Percentiles rank a stretch among this genome's conserved stretches.
Evolutionary conservation across 2,888 invertebrate genomes (phyloP).

Genomic region (Polydesmus complanatus): DNA sequence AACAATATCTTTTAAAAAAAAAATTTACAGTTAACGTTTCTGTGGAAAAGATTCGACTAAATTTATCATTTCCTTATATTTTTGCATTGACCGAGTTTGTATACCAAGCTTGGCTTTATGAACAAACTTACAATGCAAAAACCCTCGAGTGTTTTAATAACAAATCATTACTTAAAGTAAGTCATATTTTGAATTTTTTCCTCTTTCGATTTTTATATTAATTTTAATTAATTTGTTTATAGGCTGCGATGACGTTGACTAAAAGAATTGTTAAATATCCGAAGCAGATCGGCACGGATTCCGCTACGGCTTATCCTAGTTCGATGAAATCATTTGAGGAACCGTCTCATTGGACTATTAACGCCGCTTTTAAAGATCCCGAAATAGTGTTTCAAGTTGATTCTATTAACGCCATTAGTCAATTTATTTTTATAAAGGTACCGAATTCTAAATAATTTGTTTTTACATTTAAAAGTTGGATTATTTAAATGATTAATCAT

Average conservation of each 20-base stretch:
- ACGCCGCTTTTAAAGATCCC: constrained; percentile 57
- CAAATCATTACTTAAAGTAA: too few species aligned
- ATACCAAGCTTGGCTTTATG: constrained; percentile 47
- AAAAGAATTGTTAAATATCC: background rate
- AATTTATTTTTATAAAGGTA: constrained; percentile 49
- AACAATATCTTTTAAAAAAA: too few species aligned
- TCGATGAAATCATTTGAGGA: too few species aligned
- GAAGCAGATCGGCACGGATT: background rate
- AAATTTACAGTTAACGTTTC: constrained; percentile 52
- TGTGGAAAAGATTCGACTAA: constrained; percentile 55
- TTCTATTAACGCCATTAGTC: constrained; percentile 35
- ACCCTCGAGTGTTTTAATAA: too few species aligned
- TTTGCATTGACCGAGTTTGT: constrained; percentile 44
- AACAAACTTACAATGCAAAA: too few species aligned
- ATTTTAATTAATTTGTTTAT: too few species aligned
- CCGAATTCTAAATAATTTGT: background rate
- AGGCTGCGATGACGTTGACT: background rate
- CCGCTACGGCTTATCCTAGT: too few species aligned
- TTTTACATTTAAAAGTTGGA: background rate
- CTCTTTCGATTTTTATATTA: too few species aligned
- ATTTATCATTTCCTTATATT: constrained; percentile 58
- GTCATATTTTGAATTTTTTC: too few species aligned
- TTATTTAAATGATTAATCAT: background rate
- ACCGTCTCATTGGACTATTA: constrained; percentile 52
- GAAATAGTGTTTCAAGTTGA: constrained; percentile 58